Percentiles rank a stretch among this genome's conserved stretches.
Conservation (phyloP, 2,888 invertebrate genomes). For the Drosophila bunnanda region DNA sequence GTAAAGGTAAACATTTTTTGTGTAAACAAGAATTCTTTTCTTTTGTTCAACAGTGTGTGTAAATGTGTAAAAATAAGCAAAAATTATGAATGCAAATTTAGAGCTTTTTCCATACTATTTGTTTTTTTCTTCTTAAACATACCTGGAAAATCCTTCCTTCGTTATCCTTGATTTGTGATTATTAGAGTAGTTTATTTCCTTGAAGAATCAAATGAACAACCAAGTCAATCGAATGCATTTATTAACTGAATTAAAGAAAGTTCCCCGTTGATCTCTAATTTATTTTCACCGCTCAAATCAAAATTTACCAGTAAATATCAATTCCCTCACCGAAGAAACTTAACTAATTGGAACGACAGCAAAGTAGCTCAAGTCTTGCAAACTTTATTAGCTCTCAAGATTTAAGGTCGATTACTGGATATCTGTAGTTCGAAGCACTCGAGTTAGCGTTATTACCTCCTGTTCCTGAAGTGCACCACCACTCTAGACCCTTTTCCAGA, state of each 20-base stretch:
- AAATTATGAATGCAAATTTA: not conserved
- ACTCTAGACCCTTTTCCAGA: constrained; percentile 27
- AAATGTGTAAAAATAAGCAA: not conserved
- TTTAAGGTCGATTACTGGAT: not conserved
- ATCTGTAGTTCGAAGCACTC: constrained; percentile 1
- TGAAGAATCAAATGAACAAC: not conserved
- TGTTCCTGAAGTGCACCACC: constrained; percentile 19
- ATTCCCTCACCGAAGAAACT: not conserved
- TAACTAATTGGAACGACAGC: not conserved
- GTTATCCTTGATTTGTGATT: not conserved
- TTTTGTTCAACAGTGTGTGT: not conserved
- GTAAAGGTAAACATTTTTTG: not conserved
- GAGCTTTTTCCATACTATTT: not conserved
- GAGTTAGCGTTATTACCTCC: constrained; percentile 12
- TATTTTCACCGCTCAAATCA: not conserved
- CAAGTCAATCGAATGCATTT: too few relatives aligned
- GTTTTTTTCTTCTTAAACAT: not conserved
- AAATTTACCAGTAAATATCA: not conserved
- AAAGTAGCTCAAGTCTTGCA: not conserved
- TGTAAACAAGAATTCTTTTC: not conserved
- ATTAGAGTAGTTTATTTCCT: not conserved
- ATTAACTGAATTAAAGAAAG: not conserved
- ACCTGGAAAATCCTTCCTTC: not conserved
- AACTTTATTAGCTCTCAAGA: not conserved
- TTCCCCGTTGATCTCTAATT: not conserved